Percentiles rank a stretch among this genome's conserved stretches.
Evolutionary conservation across 2,113 vertebrate species (phyloP).

Genomic region (Mormoops blainvillei): DNA sequence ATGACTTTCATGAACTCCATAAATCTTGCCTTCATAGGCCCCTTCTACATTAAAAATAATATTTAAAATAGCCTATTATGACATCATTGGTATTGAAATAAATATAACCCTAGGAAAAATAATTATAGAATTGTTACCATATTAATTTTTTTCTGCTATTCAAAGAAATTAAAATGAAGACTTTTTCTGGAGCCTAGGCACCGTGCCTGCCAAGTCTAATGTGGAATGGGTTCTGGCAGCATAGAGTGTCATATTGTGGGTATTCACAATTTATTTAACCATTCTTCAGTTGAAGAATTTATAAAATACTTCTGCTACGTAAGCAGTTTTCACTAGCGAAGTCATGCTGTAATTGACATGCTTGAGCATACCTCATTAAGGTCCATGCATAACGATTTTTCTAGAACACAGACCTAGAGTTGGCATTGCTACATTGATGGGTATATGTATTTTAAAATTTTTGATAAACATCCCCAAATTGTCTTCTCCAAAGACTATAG

Average conservation of each 20-base stretch:
- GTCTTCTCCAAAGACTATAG: background rate
- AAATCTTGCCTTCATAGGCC: background rate
- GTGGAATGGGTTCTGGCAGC: background rate
- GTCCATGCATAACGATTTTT: background rate
- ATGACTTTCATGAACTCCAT: background rate
- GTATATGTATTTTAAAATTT: background rate
- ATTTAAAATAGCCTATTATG: background rate
- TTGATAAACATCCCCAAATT: background rate
- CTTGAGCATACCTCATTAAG: background rate
- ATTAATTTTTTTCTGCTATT: background rate
- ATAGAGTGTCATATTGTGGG: background rate
- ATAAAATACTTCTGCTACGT: background rate
- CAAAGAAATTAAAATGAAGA: background rate
- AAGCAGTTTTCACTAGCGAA: background rate
- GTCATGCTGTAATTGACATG: background rate
- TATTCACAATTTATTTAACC: background rate
- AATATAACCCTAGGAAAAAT: background rate
- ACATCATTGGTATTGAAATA: background rate
- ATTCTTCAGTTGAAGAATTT: background rate
- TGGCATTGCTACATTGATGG: no score
- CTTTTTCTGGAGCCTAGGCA: background rate
- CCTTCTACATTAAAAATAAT: background rate
- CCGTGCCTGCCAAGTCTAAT: background rate
- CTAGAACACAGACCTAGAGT: background rate
- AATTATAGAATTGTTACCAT: background rate